These are phyloP conservation scores for Glandiceps talaboti DNA, from an alignment of 53 echinoderm and acorn worm genomes.

Conservation along the genomic window DNA sequence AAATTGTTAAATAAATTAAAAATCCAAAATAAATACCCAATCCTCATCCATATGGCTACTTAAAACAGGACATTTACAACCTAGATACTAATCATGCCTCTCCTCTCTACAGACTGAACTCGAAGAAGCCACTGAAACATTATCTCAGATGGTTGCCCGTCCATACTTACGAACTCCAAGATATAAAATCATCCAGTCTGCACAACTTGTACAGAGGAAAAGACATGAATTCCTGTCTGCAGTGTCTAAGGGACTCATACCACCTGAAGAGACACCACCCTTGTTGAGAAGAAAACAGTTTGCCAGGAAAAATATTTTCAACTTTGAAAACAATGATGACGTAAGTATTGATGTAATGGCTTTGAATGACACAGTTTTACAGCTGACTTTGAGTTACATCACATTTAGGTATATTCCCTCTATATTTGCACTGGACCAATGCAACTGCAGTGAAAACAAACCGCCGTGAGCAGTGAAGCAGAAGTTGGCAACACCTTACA, in stretches of 20 bases:
- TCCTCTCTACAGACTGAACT: conserved; percentile 63
- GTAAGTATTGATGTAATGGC: neutral
- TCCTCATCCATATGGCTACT: too few relatives aligned
- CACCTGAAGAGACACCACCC: conserved; percentile 81
- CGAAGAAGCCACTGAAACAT: conserved; percentile 67
- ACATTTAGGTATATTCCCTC: too few relatives aligned
- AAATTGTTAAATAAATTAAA: too few relatives aligned
- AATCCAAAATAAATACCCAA: too few relatives aligned
- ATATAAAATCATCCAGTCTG: conserved; percentile 79
- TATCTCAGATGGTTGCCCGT: conserved; percentile 97
- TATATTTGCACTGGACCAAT: too few relatives aligned
- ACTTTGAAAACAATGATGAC: neutral
- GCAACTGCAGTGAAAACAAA: too few relatives aligned
- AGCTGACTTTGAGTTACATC: too few relatives aligned
- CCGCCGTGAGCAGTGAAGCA: too few relatives aligned
- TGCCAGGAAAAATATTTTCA: neutral
- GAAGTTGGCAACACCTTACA: too few relatives aligned
- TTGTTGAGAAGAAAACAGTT: conserved; percentile 10
- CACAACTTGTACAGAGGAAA: conserved; percentile 68
- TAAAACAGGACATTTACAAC: too few relatives aligned
- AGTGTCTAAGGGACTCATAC: conserved; percentile 85
- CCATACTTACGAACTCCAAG: conserved; percentile 83
- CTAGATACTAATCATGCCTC: too few relatives aligned
- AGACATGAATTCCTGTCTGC: conserved; percentile 91
- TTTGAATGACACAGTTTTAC: too few relatives aligned